These are phyloP conservation scores for Misgurnus mizolepis DNA, from an alignment of 2,113 vertebrate species.

Conservation along the genomic window DNA sequence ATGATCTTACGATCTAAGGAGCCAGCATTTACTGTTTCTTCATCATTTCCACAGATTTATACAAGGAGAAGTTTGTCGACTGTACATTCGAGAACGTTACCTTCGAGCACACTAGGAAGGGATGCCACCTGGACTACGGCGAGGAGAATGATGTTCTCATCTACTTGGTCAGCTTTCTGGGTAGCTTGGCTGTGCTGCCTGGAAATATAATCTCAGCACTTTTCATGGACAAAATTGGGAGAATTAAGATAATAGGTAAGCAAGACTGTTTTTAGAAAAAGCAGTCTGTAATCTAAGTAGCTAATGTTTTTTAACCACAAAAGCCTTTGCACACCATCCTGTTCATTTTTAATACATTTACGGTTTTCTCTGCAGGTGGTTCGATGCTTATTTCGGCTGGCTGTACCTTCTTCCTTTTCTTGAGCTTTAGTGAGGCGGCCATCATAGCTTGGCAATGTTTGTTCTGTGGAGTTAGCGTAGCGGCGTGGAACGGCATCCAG, in stretches of 20 bases:
- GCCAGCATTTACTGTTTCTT: background rate
- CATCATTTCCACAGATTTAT: slow-evolving; percentile 78
- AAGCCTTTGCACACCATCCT: background rate
- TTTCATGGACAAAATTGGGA: slow-evolving; percentile 92
- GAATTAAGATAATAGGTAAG: slow-evolving; percentile 95
- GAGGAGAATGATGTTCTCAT: slow-evolving; percentile 91
- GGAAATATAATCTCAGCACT: slow-evolving; percentile 95
- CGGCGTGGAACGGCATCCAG: slow-evolving; percentile 93
- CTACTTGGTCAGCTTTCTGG: slow-evolving; percentile 95
- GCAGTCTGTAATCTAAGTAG: background rate
- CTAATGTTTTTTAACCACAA: background rate
- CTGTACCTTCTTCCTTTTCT: slow-evolving; percentile 92
- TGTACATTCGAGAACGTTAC: slow-evolving; percentile 84
- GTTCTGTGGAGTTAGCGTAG: slow-evolving; percentile 90
- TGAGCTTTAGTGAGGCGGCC: slow-evolving; percentile 89
- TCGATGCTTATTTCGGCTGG: slow-evolving; percentile 93
- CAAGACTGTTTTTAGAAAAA: background rate
- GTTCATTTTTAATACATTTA: background rate
- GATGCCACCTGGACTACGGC: slow-evolving; percentile 86
- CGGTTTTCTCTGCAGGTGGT: slow-evolving; percentile 73
- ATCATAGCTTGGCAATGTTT: slow-evolving; percentile 96
- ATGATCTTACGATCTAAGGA: too few relatives aligned
- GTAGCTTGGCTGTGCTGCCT: slow-evolving; percentile 90
- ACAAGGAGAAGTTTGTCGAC: slow-evolving; percentile 85
- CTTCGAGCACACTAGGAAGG: slow-evolving; percentile 79